Percentiles rank a stretch among this genome's conserved stretches.
These are phyloP conservation scores for Zenarchopterus dispar DNA, from an alignment of 2,797 vertebrate species.

Conservation along the genomic window DNA sequence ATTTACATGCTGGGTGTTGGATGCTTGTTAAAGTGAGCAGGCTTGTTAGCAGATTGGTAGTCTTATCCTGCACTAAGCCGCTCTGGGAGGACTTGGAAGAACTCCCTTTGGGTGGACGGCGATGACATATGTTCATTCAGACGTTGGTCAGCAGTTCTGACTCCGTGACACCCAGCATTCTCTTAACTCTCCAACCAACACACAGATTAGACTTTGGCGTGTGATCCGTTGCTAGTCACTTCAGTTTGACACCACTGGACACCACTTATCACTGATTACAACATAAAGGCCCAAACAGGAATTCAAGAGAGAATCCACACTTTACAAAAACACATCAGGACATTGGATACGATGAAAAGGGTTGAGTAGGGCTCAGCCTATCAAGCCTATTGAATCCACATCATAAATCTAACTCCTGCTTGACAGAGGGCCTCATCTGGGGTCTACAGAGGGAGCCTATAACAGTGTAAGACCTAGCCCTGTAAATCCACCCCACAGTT, in stretches of 20 bases:
- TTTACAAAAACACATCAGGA: slow-evolving; percentile 55
- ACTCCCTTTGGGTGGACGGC: slow-evolving; percentile 57
- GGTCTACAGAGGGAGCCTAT: slow-evolving; percentile 34
- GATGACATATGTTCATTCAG: slow-evolving; percentile 78
- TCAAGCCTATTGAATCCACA: slow-evolving; percentile 57
- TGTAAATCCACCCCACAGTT: slow-evolving; percentile 47
- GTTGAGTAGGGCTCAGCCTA: slow-evolving; percentile 43
- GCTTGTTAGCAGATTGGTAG: slow-evolving; percentile 73
- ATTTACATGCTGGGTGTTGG: slow-evolving; percentile 44
- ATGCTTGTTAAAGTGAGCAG: slow-evolving; percentile 70
- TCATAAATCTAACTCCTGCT: slow-evolving; percentile 66
- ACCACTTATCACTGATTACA: slow-evolving; percentile 60
- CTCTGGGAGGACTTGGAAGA: slow-evolving; percentile 70
- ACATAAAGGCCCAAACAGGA: slow-evolving; percentile 40
- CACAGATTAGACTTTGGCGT: slow-evolving; percentile 74
- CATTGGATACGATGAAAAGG: slow-evolving; percentile 19
- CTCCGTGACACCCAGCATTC: slow-evolving; percentile 57
- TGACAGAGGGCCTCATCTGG: slow-evolving; percentile 71
- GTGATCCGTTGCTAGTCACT: slow-evolving; percentile 75
- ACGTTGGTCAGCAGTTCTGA: slow-evolving; percentile 77
- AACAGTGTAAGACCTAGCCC: slow-evolving; percentile 39
- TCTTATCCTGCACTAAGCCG: slow-evolving; percentile 76
- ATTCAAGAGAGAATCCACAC: slow-evolving; percentile 47
- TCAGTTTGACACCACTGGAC: slow-evolving; percentile 57
- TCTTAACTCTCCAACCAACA: slow-evolving; percentile 64